These are phyloP conservation scores for Coelopa pilipes DNA, from an alignment of 2,888 invertebrate genomes.

Conservation along the genomic window DNA sequence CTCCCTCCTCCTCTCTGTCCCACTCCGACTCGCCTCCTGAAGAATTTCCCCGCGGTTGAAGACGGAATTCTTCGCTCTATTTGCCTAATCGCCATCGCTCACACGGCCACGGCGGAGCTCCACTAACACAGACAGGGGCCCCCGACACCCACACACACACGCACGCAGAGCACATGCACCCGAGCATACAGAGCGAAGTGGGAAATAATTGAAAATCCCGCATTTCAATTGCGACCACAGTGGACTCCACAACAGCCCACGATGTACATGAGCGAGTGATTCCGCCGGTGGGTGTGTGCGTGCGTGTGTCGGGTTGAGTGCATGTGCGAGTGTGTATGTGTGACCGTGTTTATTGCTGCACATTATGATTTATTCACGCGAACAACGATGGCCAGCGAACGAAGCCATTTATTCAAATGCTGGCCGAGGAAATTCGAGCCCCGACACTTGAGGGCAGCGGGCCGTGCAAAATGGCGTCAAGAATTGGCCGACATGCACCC, in stretches of 20 bases:
- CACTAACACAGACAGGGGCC: no score
- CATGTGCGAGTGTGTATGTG: neutral
- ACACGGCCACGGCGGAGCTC: neutral
- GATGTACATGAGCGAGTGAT: no score
- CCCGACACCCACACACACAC: no score
- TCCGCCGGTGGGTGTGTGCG: no score
- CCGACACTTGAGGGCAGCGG: no score
- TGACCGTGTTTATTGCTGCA: neutral
- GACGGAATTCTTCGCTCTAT: neutral
- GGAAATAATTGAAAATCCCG: constrained; percentile 26
- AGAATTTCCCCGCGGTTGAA: no score
- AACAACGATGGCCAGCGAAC: neutral
- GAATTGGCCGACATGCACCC: no score
- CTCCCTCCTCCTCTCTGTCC: no score
- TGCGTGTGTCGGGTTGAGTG: no score
- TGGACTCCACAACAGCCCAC: neutral
- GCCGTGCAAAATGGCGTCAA: no score
- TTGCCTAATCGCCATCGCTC: neutral
- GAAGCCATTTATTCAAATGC: neutral
- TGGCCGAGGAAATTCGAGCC: neutral
- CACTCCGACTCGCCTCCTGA: no score
- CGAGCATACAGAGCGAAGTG: constrained; percentile 7
- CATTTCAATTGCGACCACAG: constrained; percentile 24
- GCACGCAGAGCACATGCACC: no score
- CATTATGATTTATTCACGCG: neutral